A percentile compares a stretch with the other conserved stretches of the same genome.
Conservation (phyloP, 1,140 invertebrate genomes). For the Gonioctena quinquepunctata region DNA sequence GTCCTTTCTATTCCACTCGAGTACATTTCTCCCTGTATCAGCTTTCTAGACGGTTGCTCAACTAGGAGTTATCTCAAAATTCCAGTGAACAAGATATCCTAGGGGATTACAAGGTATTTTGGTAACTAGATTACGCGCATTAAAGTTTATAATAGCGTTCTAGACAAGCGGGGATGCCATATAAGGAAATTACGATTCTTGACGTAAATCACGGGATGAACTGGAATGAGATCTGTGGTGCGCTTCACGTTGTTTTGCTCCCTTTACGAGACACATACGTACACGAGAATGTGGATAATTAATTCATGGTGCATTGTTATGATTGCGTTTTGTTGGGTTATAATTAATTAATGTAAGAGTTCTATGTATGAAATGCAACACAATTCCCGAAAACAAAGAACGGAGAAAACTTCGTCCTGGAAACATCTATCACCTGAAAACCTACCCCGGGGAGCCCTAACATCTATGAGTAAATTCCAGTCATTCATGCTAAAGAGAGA, state of each 20-base stretch:
- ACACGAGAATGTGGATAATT: not conserved
- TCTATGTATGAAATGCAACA: too few species aligned
- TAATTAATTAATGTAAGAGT: too few species aligned
- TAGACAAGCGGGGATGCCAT: conserved; percentile 6
- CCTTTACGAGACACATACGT: not conserved
- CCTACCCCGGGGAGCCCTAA: too few species aligned
- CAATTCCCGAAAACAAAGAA: too few species aligned
- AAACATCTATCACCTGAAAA: too few species aligned
- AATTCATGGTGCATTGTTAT: not conserved
- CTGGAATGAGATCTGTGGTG: not conserved
- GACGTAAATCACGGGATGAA: conserved; percentile 1
- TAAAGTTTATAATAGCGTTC: conserved; percentile 15
- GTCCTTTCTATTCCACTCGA: too few species aligned
- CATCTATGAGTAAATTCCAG: too few species aligned
- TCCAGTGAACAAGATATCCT: conserved; percentile 5
- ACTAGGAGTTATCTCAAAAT: conserved; percentile 11
- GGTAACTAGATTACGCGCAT: conserved; percentile 13
- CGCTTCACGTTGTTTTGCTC: not conserved
- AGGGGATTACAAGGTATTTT: conserved; percentile 9
- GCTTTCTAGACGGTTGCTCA: conserved; percentile 6
- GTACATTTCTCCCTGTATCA: not conserved
- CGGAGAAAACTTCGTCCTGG: too few species aligned
- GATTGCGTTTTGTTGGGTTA: too few species aligned
- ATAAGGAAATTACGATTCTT: conserved; percentile 6
- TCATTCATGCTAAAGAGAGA: too few species aligned